A percentile compares a stretch with the other conserved stretches of the same genome.
Evolutionary conservation across 2,113 vertebrate genomes (phyloP).

Genomic region (Lagopus leucura): DNA sequence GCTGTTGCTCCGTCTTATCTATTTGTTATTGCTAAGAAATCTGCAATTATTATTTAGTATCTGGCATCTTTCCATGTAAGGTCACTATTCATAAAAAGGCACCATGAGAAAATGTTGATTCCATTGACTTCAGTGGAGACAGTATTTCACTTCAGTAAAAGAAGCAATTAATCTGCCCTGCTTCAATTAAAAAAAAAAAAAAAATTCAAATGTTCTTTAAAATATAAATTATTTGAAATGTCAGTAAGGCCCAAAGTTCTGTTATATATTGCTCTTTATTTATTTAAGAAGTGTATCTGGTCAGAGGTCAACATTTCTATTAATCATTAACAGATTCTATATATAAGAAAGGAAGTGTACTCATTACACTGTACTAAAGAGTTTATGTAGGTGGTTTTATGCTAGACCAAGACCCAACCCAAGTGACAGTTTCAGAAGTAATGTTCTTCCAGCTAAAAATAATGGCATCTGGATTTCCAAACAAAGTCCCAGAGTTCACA

Average conservation of each 20-base stretch:
- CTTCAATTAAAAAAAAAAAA: not conserved
- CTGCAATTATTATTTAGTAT: not conserved
- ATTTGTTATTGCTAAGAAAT: not conserved
- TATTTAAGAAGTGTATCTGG: not conserved
- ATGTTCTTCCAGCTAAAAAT: not conserved
- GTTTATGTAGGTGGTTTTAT: not conserved
- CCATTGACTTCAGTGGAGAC: not conserved
- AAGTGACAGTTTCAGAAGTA: not conserved
- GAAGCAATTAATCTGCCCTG: not conserved
- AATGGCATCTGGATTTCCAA: not conserved
- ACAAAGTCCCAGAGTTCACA: not conserved
- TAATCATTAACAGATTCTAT: constrained; percentile 57
- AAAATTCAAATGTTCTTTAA: constrained; percentile 1
- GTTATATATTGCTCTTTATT: constrained; percentile 31
- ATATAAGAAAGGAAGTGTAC: not conserved
- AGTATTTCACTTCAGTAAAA: not conserved
- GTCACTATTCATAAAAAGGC: not conserved
- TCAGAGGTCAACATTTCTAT: not conserved
- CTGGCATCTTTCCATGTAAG: not conserved
- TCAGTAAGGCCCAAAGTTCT: constrained; percentile 33
- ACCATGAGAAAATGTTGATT: not conserved
- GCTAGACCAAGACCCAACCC: not conserved
- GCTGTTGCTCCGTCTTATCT: not conserved
- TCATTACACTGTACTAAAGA: not conserved
- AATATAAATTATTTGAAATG: not conserved